Evolutionary conservation across 2,888 invertebrate species (phyloP).

Genomic region (Griposia aprilina): DNA sequence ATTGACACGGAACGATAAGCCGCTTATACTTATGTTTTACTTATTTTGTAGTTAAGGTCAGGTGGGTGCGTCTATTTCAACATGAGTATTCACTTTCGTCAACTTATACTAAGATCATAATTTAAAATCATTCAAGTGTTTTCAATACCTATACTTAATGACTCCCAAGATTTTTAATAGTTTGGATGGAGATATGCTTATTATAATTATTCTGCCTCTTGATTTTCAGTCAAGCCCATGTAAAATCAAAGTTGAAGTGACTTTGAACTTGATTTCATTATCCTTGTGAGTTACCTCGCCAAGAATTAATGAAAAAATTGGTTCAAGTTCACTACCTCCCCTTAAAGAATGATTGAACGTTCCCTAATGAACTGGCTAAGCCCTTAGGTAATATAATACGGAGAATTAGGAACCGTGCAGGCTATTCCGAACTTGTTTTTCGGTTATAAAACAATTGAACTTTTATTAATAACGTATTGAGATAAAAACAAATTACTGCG

Average conservation of each 20-base stretch:
- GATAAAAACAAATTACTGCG: neutral
- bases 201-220: neutral
- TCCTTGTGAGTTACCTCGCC: conserved; percentile 20
- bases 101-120: conserved; percentile 2
- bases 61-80: conserved; percentile 16
- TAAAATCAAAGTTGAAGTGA: conserved; percentile 25
- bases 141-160: neutral
- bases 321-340: conserved; percentile 66
- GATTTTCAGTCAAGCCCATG: neutral
- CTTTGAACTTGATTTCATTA: conserved; percentile 39
- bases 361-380: conserved; percentile 84
- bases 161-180: neutral
- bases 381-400: conserved; percentile 81
- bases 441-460: conserved; percentile 13
- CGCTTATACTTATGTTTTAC: conserved; percentile 26
- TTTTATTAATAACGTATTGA: neutral
- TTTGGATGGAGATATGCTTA: neutral
- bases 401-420: conserved; percentile 76
- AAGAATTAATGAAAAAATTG: conserved; percentile 55
- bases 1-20: conserved; percentile 42
- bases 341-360: conserved; percentile 84
- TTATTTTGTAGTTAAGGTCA: conserved; percentile 29
- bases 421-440: conserved; percentile 55
- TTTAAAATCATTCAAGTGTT: neutral
- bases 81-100: conserved; percentile 19